Evolutionary conservation across 2,888 invertebrate genomes (phyloP), one percentile per base, ranked within the genome.

Genomic region (Cistogaster globosa): DNA sequence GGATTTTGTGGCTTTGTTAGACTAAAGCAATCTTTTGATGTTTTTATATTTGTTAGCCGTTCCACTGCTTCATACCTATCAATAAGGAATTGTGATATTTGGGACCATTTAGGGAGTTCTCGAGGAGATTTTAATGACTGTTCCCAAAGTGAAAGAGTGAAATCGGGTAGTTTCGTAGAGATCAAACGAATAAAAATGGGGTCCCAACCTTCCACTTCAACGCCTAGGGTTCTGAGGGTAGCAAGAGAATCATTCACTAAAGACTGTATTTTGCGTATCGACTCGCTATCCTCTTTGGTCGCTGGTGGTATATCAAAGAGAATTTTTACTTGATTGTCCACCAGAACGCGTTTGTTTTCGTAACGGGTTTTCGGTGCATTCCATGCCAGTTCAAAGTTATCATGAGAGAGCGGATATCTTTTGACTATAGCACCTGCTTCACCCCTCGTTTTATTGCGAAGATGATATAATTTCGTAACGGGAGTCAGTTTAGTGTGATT

Each of bases 51-150:
- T 42, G 42, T 42, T 12, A 12, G 12, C 42, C 11, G 5, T 26
- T 26, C 26, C 26, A 26, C 26, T 26, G 26, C 26, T 26, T 26
- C 26, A 26, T 26, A 26, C 26, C 26, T 26, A 26, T 26, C 26
- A 26, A 26, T 26, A 26, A 26, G 26, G 6, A 42, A 42, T n/a
- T 51, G 51, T n/a, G 51, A 51, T n/a, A 51, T 58, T 60, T 60
- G 58, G n/a, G 58, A 60, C 36, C 36, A 60, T 36, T 60, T 60
- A n/a, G 58, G 58, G 2, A 63, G 63, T 22, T 63, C 42, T 14
- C 45, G 42, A 20, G 45, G 45, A 6, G 45, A 45, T 14, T 11
- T 63, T 20, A 45, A 22, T 45, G 63, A 63, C 45, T 63, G 63
- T 14, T 63, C 22, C 45, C 22, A 45, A 14, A 63, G 63, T 1